Conservation (phyloP, 1,140 invertebrate species). For the Conopomorpha cramerella region DNA sequence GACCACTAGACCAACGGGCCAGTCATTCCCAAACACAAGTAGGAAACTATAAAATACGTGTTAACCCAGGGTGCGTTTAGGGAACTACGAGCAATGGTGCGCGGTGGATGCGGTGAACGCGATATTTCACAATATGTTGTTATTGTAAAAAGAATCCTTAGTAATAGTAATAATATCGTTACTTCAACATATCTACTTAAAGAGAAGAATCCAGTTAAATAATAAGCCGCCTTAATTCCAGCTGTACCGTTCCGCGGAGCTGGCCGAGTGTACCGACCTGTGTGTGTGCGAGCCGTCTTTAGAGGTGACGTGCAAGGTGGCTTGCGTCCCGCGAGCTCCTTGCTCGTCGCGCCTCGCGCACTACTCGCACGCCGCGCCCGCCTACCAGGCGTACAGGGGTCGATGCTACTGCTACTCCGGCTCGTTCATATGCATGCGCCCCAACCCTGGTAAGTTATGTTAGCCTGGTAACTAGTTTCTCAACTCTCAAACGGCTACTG, state of each 20-base stretch:
- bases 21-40: no score
- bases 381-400: slow-evolving; percentile 85
- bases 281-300: slow-evolving; percentile 75
- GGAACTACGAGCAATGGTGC: slow-evolving; percentile 88
- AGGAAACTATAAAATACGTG: no score
- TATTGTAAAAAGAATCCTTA: no score
- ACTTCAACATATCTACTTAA: no score
- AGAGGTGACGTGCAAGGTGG: slow-evolving; percentile 79
- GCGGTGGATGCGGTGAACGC: slow-evolving; percentile 85
- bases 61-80: no score
- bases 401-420: slow-evolving; percentile 89
- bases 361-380: slow-evolving; percentile 86
- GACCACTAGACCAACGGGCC: no score
- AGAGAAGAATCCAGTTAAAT: no score
- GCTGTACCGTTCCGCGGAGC: slow-evolving; percentile 85
- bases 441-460: slow-evolving; percentile 76
- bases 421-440: slow-evolving; percentile 88
- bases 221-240: no score
- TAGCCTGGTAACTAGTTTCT: no score
- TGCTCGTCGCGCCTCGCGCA: slow-evolving; percentile 85
- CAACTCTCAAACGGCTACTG: no score
- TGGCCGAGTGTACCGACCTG: slow-evolving; percentile 54
- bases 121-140: no score
- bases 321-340: slow-evolving; percentile 81
- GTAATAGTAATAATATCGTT: no score